Base-by-base conservation (phyloP, 2,888 invertebrate species). In the Petrophora chlorosata region DNA sequence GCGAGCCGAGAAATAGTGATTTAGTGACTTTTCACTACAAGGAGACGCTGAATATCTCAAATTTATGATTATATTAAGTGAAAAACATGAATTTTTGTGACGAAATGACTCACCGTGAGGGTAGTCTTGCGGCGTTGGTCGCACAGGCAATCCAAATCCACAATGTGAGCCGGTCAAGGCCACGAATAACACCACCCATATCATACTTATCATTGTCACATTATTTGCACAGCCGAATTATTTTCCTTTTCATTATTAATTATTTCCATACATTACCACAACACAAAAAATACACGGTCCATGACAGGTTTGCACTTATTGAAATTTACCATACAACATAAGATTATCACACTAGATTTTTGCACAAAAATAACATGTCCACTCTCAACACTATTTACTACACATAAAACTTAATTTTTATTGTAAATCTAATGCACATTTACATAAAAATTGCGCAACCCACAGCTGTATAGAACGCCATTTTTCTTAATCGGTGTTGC, bases 401-500 rank as follows among this genome's bases (percentile, higher is more conserved):
- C 68, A 75, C 76, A 74, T 73, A 69, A 69, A 79, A 70, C 65
- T 73, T 75, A 65, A 65, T 70, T 74, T 76, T 77, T 63, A 63
- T 68, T 75, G 64, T 72, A 76, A 75, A 79, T 81, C 85, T 80
- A 70, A 73, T 77, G 78, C 77, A 82, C 79, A 85, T 87, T 88
- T 88, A 88, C 81, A 83, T 82, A 76, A 79, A 88, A 89, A 89
- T 90, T 90, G 90, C 90, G 90, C 90, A 90, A 89, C 85, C 86
- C 79, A 80, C 88, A 89, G 86, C 88, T 89, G 87, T 85, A 84
- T 69, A 73, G 78, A 86, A 87, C 90, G 89, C 89, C 85, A 89
- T 89, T 86, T 86, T 88, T 82, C 70, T 75, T 67, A 69, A 66
- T 70, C 52, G 63, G 70, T 79, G 79, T 77, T 85, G 66, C 73